These are phyloP conservation scores for Limnephilus marmoratus DNA, from an alignment of 2,888 invertebrate genomes.

Conservation along the genomic window DNA sequence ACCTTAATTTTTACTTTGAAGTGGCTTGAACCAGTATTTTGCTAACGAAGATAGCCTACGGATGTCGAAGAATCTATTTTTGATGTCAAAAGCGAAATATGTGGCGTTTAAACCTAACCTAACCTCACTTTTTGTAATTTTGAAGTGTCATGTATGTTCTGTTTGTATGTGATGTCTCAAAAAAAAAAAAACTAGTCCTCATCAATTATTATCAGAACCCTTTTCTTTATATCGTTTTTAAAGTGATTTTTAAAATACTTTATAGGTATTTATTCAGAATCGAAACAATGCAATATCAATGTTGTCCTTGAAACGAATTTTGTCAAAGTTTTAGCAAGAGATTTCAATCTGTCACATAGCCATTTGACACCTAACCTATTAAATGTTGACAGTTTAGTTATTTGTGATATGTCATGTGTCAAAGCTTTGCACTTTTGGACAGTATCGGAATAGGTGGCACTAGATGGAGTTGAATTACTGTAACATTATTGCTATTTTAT, in stretches of 20 bases:
- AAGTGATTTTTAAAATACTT: not conserved
- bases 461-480: too few relatives aligned
- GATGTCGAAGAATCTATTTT: not conserved
- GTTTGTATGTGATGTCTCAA: not conserved
- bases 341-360: not conserved
- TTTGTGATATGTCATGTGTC: not conserved
- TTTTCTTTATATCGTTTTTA: not conserved
- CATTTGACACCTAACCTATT: not conserved
- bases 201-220: not conserved
- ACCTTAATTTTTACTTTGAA: slow-evolving; percentile 11
- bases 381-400: not conserved
- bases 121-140: not conserved
- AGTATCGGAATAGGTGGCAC: not conserved
- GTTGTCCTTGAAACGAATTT: not conserved
- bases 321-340: not conserved
- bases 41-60: not conserved
- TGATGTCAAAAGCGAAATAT: not conserved
- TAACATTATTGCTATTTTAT: not conserved
- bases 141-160: not conserved
- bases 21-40: not conserved
- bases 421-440: not conserved
- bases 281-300: not conserved
- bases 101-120: not conserved
- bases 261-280: not conserved
- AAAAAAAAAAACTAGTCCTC: not conserved